These are phyloP conservation scores for Aculops lycopersici DNA, from an alignment of 1,140 invertebrate species.

Conservation along the genomic window DNA sequence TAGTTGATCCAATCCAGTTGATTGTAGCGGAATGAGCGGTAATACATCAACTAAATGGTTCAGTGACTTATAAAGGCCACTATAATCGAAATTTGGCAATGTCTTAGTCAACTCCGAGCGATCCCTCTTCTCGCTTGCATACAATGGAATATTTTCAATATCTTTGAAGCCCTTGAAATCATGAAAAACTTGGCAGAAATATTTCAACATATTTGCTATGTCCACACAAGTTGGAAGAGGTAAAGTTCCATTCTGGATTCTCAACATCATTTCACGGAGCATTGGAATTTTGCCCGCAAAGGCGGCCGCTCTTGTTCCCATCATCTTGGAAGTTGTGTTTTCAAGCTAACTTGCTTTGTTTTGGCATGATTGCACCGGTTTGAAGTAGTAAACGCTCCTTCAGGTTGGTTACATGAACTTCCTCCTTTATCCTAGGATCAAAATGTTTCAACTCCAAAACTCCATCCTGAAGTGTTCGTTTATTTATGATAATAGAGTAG, in stretches of 20 bases:
- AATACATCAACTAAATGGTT: constrained; percentile 44
- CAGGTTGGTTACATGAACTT: not conserved
- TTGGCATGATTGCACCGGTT: too few species aligned
- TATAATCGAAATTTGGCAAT: constrained; percentile 80
- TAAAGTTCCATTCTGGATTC: constrained; percentile 57
- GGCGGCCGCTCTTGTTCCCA: constrained; percentile 14
- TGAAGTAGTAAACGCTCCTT: not conserved
- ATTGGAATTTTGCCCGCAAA: constrained; percentile 81
- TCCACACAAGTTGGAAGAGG: constrained; percentile 71
- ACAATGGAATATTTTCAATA: constrained; percentile 56
- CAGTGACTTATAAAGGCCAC: constrained; percentile 32
- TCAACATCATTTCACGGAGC: constrained; percentile 72
- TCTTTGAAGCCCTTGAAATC: constrained; percentile 65
- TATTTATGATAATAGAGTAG: not conserved
- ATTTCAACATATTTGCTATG: constrained; percentile 83
- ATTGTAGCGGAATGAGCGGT: constrained; percentile 46
- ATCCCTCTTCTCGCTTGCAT: constrained; percentile 50
- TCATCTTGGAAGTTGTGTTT: too few species aligned
- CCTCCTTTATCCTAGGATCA: not conserved
- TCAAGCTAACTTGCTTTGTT: too few species aligned
- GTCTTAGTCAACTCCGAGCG: constrained; percentile 44
- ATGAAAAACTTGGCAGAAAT: constrained; percentile 79
- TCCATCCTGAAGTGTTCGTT: not conserved
- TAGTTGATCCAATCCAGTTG: constrained; percentile 32
- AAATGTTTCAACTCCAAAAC: not conserved